phyloP scores from a whole-genome alignment of 2,797 vertebrate genomes.

The Crenichthys baileyi region DNA sequence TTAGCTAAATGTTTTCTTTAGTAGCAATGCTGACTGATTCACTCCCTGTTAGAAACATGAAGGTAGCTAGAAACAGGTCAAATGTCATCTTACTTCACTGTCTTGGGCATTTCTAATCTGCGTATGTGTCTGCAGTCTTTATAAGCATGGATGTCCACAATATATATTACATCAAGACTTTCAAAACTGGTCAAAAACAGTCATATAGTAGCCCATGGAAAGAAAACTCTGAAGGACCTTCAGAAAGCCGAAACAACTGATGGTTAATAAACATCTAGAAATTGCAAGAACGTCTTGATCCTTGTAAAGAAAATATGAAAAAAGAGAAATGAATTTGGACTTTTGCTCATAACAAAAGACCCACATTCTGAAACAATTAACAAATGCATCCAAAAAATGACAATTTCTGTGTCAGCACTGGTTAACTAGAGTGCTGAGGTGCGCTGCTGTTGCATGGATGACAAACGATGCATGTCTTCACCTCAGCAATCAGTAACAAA shows the following conservation, averaged over 20 bases:
- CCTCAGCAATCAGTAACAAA: slow-evolving; percentile 6
- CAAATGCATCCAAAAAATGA: not conserved
- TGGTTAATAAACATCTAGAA: not conserved
- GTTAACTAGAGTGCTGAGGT: slow-evolving; percentile 8
- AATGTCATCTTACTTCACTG: too few relatives aligned
- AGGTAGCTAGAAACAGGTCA: too few relatives aligned
- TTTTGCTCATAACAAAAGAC: not conserved
- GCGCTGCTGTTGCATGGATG: not conserved
- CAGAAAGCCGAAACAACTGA: not conserved
- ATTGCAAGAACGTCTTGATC: not conserved
- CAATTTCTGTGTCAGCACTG: not conserved
- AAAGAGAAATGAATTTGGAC: not conserved
- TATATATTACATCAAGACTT: not conserved
- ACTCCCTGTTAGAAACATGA: not conserved
- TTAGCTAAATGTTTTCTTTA: not conserved
- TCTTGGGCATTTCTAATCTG: too few relatives aligned
- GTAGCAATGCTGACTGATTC: not conserved
- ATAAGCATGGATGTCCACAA: not conserved
- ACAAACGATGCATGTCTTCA: not conserved
- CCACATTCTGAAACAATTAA: not conserved
- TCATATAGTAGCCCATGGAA: too few relatives aligned
- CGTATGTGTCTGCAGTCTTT: too few relatives aligned
- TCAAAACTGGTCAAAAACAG: not conserved
- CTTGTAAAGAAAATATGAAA: not conserved
- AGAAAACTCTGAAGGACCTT: not conserved